phyloP scores from a whole-genome alignment of 2,797 vertebrate genomes.

The Enteromius treurensis region DNA sequence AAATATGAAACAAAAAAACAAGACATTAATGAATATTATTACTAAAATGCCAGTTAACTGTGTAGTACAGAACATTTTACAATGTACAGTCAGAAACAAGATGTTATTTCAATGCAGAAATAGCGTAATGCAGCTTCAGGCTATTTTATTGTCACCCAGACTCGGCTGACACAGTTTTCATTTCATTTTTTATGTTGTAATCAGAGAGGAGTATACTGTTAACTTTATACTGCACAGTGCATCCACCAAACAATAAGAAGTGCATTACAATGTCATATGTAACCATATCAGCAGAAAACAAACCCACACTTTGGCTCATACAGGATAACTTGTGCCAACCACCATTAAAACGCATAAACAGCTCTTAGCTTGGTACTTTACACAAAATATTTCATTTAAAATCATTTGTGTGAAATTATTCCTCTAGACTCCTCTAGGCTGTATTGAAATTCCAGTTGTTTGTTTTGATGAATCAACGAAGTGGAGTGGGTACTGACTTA shows the following conservation, averaged over 20 bases:
- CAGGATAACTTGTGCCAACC: conserved; percentile 37
- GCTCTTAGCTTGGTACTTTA: conserved; percentile 40
- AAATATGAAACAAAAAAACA: conserved; percentile 27
- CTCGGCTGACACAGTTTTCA: background rate
- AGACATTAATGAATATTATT: conserved; percentile 44
- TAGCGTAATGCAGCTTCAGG: background rate
- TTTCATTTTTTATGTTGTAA: background rate
- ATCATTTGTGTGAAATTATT: conserved; percentile 48
- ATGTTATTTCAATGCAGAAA: background rate
- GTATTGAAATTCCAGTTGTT: conserved; percentile 43
- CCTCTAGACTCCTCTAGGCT: conserved; percentile 18
- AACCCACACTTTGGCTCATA: conserved; percentile 52
- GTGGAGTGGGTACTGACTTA: conserved; percentile 42
- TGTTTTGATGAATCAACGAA: conserved; percentile 44
- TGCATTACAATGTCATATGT: background rate
- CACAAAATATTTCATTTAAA: conserved; percentile 21
- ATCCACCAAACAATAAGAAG: background rate
- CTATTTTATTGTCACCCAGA: background rate
- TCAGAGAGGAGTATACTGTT: background rate
- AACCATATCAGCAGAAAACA: conserved; percentile 47
- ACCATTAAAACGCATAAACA: conserved; percentile 51
- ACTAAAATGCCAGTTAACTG: conserved; percentile 32
- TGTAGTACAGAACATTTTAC: background rate
- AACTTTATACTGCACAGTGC: background rate
- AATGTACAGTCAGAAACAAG: background rate